Conservation (phyloP, 64 coral and sea anemone species). For the Orbicella faveolata region DNA sequence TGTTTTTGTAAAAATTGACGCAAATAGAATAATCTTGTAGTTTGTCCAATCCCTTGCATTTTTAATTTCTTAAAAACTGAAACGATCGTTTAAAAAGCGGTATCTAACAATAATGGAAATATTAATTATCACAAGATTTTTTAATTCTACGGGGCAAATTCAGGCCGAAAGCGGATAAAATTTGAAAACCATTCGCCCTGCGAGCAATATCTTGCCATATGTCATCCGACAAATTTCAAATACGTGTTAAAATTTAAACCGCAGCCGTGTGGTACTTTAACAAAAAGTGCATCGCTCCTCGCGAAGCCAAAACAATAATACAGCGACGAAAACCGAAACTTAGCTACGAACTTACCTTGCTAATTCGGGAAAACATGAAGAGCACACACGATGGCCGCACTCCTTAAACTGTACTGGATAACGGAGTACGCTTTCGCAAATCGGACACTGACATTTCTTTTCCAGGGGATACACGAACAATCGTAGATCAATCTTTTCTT, state of each 20-base stretch:
- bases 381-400: slow-evolving; percentile 89
- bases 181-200: not conserved
- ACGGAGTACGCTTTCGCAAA: slow-evolving; percentile 77
- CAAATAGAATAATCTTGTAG: not conserved
- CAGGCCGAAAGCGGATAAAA: not conserved
- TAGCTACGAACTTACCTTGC: slow-evolving; percentile 17
- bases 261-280: not conserved
- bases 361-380: slow-evolving; percentile 60
- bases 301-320: slow-evolving; percentile 5
- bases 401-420: slow-evolving; percentile 71
- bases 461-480: slow-evolving; percentile 86
- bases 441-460: slow-evolving; percentile 82
- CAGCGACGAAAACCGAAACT: not conserved
- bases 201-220: not conserved
- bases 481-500: slow-evolving; percentile 41
- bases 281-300: not conserved
- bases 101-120: not conserved
- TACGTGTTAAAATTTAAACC: not conserved
- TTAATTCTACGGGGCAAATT: not conserved
- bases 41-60: not conserved
- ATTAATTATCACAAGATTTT: not conserved
- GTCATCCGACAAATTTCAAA: not conserved
- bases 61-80: not conserved
- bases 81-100: not conserved
- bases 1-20: not conserved